Conservation (phyloP, 2,888 invertebrate species). For the Agonopterix subpropinquella region DNA sequence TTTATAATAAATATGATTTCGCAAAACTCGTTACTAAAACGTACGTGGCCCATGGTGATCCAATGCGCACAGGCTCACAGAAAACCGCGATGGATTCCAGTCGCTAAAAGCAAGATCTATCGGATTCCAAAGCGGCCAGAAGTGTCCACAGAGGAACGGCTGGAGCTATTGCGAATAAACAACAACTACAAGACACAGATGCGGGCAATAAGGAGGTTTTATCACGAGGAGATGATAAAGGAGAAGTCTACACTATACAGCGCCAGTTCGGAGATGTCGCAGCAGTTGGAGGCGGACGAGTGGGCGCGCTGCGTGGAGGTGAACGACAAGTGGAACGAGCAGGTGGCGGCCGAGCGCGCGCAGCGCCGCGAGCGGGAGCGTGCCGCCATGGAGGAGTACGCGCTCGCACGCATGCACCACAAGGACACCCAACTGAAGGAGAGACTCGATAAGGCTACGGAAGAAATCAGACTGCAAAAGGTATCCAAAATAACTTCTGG, state of each 20-base stretch:
- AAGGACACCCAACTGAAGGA: constrained; percentile 43
- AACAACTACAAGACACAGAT: constrained; percentile 82
- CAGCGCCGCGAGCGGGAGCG: constrained; percentile 69
- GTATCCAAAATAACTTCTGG: constrained; percentile 22
- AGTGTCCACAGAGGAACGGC: constrained; percentile 77
- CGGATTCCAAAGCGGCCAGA: constrained; percentile 78
- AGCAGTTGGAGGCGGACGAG: constrained; percentile 78
- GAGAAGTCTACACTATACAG: constrained; percentile 67
- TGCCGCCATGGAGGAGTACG: constrained; percentile 59
- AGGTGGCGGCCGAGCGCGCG: constrained; percentile 76
- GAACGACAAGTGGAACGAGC: constrained; percentile 84
- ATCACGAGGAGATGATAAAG: constrained; percentile 68
- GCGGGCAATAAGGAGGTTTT: constrained; percentile 71
- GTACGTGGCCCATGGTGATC: constrained; percentile 43
- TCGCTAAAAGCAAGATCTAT: constrained; percentile 87
- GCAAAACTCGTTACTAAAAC: constrained; percentile 26
- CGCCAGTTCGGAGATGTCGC: constrained; percentile 71
- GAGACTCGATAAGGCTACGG: constrained; percentile 60
- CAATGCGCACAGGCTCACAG: constrained; percentile 65
- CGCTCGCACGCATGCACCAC: constrained; percentile 55
- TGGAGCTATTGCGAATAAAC: constrained; percentile 79
- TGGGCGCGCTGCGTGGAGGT: constrained; percentile 74
- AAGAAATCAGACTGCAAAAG: constrained; percentile 60
- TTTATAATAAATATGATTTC: constrained; percentile 21
- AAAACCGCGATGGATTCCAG: constrained; percentile 88